A percentile compares a stretch with the other conserved stretches of the same genome.
Conservation (phyloP, 2,888 invertebrate genomes). For the Brachylomia viminalis region DNA sequence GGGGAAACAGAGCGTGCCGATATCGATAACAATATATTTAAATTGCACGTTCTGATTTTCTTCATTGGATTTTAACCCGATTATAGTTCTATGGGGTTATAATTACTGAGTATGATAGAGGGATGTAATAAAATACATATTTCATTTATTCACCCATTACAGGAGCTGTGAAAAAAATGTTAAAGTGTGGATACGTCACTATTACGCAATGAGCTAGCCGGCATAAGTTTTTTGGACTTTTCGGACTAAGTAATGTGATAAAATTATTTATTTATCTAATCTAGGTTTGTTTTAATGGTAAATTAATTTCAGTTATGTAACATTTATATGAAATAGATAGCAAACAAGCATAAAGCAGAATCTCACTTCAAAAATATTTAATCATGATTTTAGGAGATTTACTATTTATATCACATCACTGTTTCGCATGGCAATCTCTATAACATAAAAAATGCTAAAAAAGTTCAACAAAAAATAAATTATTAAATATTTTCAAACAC, state of each 20-base stretch:
- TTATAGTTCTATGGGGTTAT: neutral
- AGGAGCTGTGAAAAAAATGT: neutral
- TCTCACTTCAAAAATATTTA: neutral
- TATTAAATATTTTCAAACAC: constrained; percentile 25
- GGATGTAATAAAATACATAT: neutral
- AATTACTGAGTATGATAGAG: neutral
- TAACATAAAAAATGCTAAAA: neutral
- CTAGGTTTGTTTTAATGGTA: neutral
- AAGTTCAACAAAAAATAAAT: constrained; percentile 3
- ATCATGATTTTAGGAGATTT: neutral
- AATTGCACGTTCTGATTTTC: neutral
- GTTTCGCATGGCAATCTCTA: neutral
- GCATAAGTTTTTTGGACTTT: neutral
- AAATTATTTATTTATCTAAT: neutral
- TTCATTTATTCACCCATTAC: neutral
- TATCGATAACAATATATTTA: constrained; percentile 71
- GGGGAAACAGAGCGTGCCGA: constrained; percentile 53
- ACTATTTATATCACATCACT: neutral
- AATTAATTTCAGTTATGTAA: neutral
- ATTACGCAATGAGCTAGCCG: neutral
- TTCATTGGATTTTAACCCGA: neutral
- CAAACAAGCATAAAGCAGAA: neutral
- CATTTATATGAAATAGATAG: neutral
- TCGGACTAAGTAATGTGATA: neutral
- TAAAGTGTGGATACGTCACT: too few relatives aligned